Percentiles rank a stretch among this genome's conserved stretches.
These are phyloP conservation scores for Melipona quadrifasciata DNA, from an alignment of 1,140 invertebrate genomes.

Conservation along the genomic window DNA sequence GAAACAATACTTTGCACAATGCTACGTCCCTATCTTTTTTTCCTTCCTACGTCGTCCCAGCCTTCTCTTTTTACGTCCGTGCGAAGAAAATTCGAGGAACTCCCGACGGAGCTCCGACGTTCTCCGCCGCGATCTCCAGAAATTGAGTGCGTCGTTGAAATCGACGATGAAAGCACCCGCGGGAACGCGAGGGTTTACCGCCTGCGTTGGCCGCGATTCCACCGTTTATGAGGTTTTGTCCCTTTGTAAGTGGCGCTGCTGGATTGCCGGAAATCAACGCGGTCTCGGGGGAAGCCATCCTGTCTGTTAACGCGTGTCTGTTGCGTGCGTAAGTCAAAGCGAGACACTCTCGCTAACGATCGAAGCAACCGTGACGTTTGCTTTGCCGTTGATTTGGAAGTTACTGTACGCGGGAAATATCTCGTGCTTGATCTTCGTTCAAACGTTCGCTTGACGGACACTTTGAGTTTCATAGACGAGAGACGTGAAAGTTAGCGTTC, in stretches of 20 bases:
- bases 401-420: too few species aligned
- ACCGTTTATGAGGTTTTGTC: conserved; percentile 15
- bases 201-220: neutral
- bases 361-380: neutral
- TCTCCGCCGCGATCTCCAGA: conserved; percentile 19
- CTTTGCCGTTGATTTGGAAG: neutral
- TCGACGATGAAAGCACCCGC: conserved; percentile 9
- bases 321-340: neutral
- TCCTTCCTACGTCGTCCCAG: too few species aligned
- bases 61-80: neutral
- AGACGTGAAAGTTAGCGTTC: neutral
- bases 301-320: conserved; percentile 4
- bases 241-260: neutral
- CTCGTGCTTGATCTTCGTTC: too few species aligned
- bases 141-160: conserved; percentile 46
- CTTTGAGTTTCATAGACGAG: neutral
- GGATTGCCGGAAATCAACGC: neutral
- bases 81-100: neutral
- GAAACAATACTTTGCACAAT: too few species aligned
- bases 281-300: conserved; percentile 3
- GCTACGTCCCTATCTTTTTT: neutral
- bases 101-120: too few species aligned
- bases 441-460: too few species aligned
- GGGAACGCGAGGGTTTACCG: neutral
- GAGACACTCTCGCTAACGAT: neutral